phyloP scores from a whole-genome alignment of 1,140 invertebrate genomes.

The Rhyacophila brunnea region DNA sequence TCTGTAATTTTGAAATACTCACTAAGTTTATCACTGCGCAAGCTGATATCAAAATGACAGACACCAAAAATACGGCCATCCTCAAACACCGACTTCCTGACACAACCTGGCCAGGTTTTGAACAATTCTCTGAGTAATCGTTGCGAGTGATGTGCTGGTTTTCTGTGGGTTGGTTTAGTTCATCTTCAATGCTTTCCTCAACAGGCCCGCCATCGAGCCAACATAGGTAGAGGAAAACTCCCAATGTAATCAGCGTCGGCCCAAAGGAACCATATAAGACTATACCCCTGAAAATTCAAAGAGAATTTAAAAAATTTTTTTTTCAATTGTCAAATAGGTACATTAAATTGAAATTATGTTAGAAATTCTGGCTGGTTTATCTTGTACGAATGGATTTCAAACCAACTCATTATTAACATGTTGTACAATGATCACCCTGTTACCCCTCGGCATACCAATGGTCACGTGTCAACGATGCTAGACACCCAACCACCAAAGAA shows the following conservation, averaged over 20 bases:
- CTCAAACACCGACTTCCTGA: conserved; percentile 64
- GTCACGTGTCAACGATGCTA: no score
- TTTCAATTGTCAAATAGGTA: no score
- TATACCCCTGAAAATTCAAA: conserved; percentile 54
- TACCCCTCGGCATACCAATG: no score
- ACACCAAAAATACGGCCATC: conserved; percentile 65
- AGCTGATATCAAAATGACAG: conserved; percentile 62
- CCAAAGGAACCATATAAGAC: conserved; percentile 64
- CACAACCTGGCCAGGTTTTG: conserved; percentile 59
- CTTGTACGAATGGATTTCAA: no score
- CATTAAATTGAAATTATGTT: no score
- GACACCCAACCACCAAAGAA: no score
- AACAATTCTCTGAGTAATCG: conserved; percentile 50
- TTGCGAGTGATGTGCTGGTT: conserved; percentile 43
- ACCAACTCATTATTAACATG: no score
- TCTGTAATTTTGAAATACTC: conserved; percentile 40
- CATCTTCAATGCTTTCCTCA: conserved; percentile 33
- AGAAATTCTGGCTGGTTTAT: no score
- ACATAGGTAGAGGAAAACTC: conserved; percentile 62
- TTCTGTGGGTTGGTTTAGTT: conserved; percentile 37
- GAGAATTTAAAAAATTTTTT: no score
- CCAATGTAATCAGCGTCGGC: conserved; percentile 62
- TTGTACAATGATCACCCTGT: no score
- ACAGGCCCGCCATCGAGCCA: conserved; percentile 55
- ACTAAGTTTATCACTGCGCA: conserved; percentile 72